A percentile compares a stretch with the other conserved stretches of the same genome.
Evolutionary conservation across 2,113 vertebrate species (phyloP).

Genomic region (Rhineura floridana): DNA sequence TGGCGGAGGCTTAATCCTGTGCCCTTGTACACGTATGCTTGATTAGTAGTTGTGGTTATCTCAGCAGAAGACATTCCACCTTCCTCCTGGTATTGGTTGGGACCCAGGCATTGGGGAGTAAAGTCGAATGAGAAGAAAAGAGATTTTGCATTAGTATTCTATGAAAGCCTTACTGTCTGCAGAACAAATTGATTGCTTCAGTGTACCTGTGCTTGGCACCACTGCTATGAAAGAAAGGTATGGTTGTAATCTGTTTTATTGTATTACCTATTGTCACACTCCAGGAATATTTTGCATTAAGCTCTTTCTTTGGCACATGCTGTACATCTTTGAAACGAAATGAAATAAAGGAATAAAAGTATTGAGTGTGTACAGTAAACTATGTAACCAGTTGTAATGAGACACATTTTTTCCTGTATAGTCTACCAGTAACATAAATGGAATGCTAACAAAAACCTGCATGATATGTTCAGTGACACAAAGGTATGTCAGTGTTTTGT

Average conservation of each 20-base stretch:
- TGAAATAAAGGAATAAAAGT: conserved; percentile 73
- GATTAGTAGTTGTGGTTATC: conserved; percentile 96
- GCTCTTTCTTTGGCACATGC: conserved; percentile 66
- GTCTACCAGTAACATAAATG: conserved; percentile 62
- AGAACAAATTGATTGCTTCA: conserved; percentile 97
- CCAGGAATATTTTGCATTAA: conserved; percentile 76
- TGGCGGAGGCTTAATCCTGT: conserved; percentile 90
- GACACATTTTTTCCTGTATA: conserved; percentile 63
- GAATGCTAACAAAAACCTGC: conserved; percentile 64
- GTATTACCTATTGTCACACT: conserved; percentile 81
- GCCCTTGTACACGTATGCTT: conserved; percentile 89
- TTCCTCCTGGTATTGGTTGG: conserved; percentile 88
- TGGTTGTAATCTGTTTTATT: conserved; percentile 89
- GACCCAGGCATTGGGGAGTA: conserved; percentile 87
- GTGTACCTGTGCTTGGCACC: conserved; percentile 95
- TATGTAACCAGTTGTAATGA: conserved; percentile 73
- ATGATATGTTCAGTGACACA: conserved; percentile 53
- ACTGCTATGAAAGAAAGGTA: conserved; percentile 92
- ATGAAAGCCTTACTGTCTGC: conserved; percentile 89
- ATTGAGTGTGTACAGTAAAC: conserved; percentile 42
- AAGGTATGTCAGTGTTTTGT: conserved; percentile 56
- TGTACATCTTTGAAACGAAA: conserved; percentile 65
- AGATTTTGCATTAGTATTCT: conserved; percentile 92
- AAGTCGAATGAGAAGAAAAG: conserved; percentile 87
- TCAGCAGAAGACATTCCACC: conserved; percentile 88